Evolutionary conservation across 2,113 vertebrate genomes (phyloP), one percentile per base, ranked within the genome.

Genomic region (Chascanopsetta lugubris): DNA sequence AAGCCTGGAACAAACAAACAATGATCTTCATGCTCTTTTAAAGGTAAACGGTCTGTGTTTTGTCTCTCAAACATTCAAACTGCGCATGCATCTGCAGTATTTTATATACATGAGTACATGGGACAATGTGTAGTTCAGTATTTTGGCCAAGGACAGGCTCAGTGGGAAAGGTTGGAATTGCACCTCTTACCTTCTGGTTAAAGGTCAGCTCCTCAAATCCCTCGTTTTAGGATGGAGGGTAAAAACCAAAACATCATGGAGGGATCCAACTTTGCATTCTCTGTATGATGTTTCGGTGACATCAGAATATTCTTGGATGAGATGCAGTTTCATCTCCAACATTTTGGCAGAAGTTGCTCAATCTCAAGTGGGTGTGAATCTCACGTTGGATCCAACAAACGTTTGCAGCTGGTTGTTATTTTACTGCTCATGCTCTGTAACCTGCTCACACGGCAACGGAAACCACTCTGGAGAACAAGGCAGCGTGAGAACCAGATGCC

Each of bases 401-500:
- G 32, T 72, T 57, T 43, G 15, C 48, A 51, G 47, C 27, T 46
- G 49, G 20, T 64, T 70, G 58, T 69, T 69, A 47, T 50, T 77
- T 77, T 40, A 53, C 45, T 34, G 42, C 27, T 67, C 5, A 3
- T 51, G 34, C 15, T 4, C 34, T 38, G 51, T 22, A 46, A 26
- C 32, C 72, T 40, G 1, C 38, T 72, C 63, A 34, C 29, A 69
- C 51, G 49, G 21, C 11, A 43, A 48, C 30, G 54, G 43, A 55
- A 57, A 21, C 47, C 55, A 46, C 54, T 72, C 11, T 26, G 34
- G 34, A 30, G 1, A 50, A 32, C n/a, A 26, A 26, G 17, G 36
- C 30, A 17, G 25, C 36, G 34, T 21, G 7, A 43, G 50, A 20
- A 69, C 55, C 76, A 82, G 74, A 83, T 66, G 48, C 36, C 58